Base-by-base conservation (phyloP, 2,113 vertebrate genomes). In the Dolichallabes microphthalmus region DNA sequence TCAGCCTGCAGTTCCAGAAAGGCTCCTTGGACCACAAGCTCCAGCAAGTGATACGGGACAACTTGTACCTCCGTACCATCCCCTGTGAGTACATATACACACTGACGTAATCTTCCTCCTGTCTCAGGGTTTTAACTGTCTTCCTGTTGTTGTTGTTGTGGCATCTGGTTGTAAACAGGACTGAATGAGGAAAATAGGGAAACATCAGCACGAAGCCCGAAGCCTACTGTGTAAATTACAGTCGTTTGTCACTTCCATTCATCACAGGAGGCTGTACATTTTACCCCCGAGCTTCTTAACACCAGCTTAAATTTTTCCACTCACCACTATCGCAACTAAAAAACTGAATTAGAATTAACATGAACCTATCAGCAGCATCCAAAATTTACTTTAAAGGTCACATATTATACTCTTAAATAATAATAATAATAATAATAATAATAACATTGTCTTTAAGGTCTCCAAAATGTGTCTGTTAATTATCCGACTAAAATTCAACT, bases 1-100 rank as follows among this genome's bases (percentile, higher is more conserved):
- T 99, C 94, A 99, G 98, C 91, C 96, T 99, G 89, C 98, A 99
- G 93, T 99, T 99, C 93, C 97, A 99, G 94, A 99, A 99, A 90
- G 98, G 98, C 89, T 99, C 98, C 0, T 90, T 98, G 93, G 98
- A 99, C 93, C 98, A 99, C 88, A 98, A 99, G 91, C 96, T 99
- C 22, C 98, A 99, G 94, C 98, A 99, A 94, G 97, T 98, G 91
- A 99, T 99, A 94, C 95, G 98, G 93, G 98, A 99, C 93, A 99
- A 99, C 93, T 95, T 99, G 88, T 99, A 99, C 93, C 92, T 99
- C 91, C 96, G 98, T 92, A 99, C 98, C 86, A 98, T 99, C 90
- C 98, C 98, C 87, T 99, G 98, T 99, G 94, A 98, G 98, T 98
- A 93, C 80, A 80, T 57, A 14, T 20, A 35, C 64, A 75, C 14